Evolutionary conservation across 92 coral and sea anemone species (phyloP).

Genomic region (Palythoa caribaeorum): DNA sequence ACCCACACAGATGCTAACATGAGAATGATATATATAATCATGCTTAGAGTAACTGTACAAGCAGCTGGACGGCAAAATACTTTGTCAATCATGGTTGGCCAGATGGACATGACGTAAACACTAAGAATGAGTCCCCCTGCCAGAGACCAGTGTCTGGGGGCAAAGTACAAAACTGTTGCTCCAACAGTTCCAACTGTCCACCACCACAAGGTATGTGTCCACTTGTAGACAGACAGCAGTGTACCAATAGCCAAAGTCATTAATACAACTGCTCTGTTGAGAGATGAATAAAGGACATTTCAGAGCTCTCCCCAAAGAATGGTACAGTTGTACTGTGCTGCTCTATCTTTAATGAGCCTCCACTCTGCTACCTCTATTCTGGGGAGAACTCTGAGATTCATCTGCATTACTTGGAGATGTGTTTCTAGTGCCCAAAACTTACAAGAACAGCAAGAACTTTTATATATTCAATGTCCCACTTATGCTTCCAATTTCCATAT

Average conservation of each 20-base stretch:
- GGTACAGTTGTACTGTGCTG: too few species aligned
- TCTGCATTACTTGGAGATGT: too few species aligned
- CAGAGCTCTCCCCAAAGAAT: too few species aligned
- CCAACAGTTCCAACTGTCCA: constrained; percentile 86
- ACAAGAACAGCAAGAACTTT: too few species aligned
- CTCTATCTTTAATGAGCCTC: too few species aligned
- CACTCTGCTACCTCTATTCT: too few species aligned
- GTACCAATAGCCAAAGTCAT: constrained; percentile 75
- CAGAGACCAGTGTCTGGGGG: constrained; percentile 80
- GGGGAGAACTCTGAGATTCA: too few species aligned
- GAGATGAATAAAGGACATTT: background rate
- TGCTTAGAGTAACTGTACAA: constrained; percentile 80
- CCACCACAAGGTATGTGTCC: constrained; percentile 84
- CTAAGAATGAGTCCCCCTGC: constrained; percentile 88
- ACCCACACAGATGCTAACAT: constrained; percentile 94
- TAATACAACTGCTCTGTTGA: constrained; percentile 79
- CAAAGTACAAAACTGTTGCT: constrained; percentile 80
- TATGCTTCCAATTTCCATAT: too few species aligned
- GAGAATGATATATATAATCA: constrained; percentile 79
- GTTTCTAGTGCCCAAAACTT: too few species aligned
- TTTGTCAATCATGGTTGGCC: constrained; percentile 98
- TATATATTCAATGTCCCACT: too few species aligned
- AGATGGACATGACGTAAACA: constrained; percentile 88
- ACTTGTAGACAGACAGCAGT: constrained; percentile 74
- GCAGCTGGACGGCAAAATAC: constrained; percentile 83